A percentile compares a stretch with the other conserved stretches of the same genome.
Evolutionary conservation across 2,113 vertebrate genomes (phyloP).

Genomic region (Andinoacara biseriatus): DNA sequence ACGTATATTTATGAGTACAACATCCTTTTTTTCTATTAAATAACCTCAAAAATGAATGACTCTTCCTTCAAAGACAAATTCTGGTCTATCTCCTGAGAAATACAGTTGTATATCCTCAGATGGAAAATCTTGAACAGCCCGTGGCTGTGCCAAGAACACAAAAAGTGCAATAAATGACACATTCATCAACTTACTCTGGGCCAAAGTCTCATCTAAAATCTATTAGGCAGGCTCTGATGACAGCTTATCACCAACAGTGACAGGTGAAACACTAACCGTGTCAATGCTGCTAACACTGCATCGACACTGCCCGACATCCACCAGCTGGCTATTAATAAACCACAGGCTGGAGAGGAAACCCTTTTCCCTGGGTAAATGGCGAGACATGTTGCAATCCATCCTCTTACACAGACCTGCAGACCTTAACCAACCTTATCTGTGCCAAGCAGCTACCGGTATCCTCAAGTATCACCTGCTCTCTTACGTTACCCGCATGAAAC

Average conservation of each 20-base stretch:
- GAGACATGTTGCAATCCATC: slow-evolving; percentile 46
- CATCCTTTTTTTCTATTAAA: no score
- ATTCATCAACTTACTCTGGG: slow-evolving; percentile 19
- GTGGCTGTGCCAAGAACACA: slow-evolving; percentile 1
- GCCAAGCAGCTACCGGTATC: background rate
- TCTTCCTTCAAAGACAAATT: background rate
- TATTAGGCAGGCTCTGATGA: slow-evolving; percentile 52
- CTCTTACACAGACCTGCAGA: slow-evolving; percentile 13
- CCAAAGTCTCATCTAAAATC: slow-evolving; percentile 57
- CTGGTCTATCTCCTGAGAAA: background rate
- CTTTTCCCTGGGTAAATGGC: slow-evolving; percentile 41
- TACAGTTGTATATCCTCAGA: background rate
- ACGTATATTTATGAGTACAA: no score
- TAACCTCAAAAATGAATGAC: no score
- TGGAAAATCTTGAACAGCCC: background rate
- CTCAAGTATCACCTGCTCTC: slow-evolving; percentile 15
- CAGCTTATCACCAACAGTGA: slow-evolving; percentile 51
- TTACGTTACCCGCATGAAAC: slow-evolving; percentile 36
- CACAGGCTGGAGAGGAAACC: slow-evolving; percentile 45
- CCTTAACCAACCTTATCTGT: slow-evolving; percentile 39
- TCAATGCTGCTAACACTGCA: slow-evolving; percentile 24
- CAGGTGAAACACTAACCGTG: slow-evolving; percentile 63
- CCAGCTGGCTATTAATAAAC: slow-evolving; percentile 59
- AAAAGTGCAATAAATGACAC: slow-evolving; percentile 29
- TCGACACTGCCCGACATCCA: background rate